Evolutionary conservation across 2,797 vertebrate species (phyloP).

Genomic region (Rallus crepitans): DNA sequence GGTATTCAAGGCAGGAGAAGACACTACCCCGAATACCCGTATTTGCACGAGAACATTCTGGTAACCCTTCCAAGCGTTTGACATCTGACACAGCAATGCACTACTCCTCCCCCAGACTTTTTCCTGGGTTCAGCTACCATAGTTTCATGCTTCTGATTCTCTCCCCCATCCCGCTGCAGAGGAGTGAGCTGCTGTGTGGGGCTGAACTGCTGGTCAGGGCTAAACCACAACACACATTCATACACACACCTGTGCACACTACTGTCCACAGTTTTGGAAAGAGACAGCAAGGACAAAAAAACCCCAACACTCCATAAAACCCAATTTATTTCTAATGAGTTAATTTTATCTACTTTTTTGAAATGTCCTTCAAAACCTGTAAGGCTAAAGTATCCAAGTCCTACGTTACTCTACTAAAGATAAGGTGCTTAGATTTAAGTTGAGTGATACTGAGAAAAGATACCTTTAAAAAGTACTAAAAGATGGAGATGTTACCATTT

Average conservation of each 20-base stretch:
- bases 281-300: background rate
- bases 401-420: background rate
- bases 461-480: background rate
- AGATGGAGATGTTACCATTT: background rate
- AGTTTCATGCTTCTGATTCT: too few species aligned
- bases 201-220: too few species aligned
- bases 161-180: too few species aligned
- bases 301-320: background rate
- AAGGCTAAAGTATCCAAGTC: background rate
- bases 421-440: background rate
- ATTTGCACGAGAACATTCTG: background rate
- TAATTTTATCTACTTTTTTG: background rate
- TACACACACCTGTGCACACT: fast-evolving
- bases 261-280: background rate
- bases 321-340: background rate
- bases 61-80: background rate
- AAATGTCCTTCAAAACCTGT: background rate
- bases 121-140: too few species aligned
- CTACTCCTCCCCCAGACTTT: fast-evolving
- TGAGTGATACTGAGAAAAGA: background rate
- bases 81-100: background rate
- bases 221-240: too few species aligned
- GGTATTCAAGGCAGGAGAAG: background rate
- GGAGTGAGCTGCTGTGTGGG: too few species aligned
- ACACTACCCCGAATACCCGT: background rate